Conservation (phyloP, 2,113 vertebrate species). For the Equus quagga region DNA sequence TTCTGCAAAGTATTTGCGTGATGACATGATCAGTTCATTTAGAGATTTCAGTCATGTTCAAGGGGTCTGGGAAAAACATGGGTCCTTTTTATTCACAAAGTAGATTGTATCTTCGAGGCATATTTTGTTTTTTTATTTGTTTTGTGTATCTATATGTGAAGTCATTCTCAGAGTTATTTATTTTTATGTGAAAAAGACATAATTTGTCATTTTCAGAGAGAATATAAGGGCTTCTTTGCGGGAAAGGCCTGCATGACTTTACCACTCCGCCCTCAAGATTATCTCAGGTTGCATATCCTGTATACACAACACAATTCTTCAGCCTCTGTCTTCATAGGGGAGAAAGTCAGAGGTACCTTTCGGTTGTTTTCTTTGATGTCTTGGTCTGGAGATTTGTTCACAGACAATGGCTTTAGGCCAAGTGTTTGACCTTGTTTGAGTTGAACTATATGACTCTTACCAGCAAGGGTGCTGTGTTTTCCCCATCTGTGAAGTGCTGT, state of each 20-base stretch:
- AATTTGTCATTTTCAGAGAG: constrained; percentile 37
- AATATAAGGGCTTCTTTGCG: background rate
- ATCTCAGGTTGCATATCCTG: background rate
- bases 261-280: background rate
- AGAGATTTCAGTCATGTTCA: background rate
- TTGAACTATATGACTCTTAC: background rate
- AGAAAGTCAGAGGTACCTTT: background rate
- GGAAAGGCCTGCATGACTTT: background rate
- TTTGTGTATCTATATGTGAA: background rate
- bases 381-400: constrained; percentile 35
- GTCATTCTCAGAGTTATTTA: background rate
- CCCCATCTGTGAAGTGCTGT: constrained; percentile 12
- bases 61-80: background rate
- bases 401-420: background rate
- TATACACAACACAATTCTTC: background rate
- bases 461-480: background rate
- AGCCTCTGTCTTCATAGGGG: background rate
- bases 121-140: constrained; percentile 46
- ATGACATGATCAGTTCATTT: constrained; percentile 7
- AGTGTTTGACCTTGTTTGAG: constrained; percentile 45
- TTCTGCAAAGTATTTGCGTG: constrained; percentile 34
- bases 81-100: constrained; percentile 16
- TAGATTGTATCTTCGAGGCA: background rate
- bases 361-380: constrained; percentile 36
- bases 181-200: constrained; percentile 46